Evolutionary conservation across 2,113 vertebrate genomes (phyloP), one percentile per base, ranked within the genome.

Genomic region (Prietella phreatophila): DNA sequence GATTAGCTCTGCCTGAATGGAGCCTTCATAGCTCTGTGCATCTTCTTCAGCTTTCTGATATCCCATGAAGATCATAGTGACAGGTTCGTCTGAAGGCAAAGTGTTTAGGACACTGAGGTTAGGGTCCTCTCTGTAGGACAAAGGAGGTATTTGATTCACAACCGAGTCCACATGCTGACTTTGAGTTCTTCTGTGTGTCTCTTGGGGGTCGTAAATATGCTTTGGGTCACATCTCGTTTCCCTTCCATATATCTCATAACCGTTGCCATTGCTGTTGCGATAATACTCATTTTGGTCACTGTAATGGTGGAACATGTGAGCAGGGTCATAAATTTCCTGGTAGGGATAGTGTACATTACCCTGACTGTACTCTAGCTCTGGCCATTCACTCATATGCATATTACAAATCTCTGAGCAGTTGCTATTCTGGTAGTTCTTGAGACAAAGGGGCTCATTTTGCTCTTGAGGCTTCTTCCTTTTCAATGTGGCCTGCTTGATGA

Each of bases 21-120:
- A 95, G 85, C 96, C 91, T 5, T 96, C 96, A 1, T 67, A 50
- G 0, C 96, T 96, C 0, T 92, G 94, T 5, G 91, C 93, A 13
- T 92, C 88, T 0, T 96, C 96, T n/a, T 89, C 90, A 13, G 96
- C 90, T 0, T 94, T 95, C 90, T 98, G 95, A 39, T 98, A 99
- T 3, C 98, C 98, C 97, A 99, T 98, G 93, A 99, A 99, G 88
- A 99, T 95, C 98, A 99, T 99, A 0, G 97, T 98, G 65, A 99
- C 93, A 0, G 97, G 95, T 58, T 96, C 93, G 0, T 96, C 93
- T 4, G 94, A 92, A 36, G 96, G 95, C 39, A 96, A 86, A 25
- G 93, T 91, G 86, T 96, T 95, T 27, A 95, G 90, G 0, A 96
- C 0, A 8, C 90, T 96, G n/a, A 95, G 93, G 7, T 91, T 94